Base-by-base conservation (phyloP, 2,888 invertebrate genomes). In the Ethmia dodecea region DNA sequence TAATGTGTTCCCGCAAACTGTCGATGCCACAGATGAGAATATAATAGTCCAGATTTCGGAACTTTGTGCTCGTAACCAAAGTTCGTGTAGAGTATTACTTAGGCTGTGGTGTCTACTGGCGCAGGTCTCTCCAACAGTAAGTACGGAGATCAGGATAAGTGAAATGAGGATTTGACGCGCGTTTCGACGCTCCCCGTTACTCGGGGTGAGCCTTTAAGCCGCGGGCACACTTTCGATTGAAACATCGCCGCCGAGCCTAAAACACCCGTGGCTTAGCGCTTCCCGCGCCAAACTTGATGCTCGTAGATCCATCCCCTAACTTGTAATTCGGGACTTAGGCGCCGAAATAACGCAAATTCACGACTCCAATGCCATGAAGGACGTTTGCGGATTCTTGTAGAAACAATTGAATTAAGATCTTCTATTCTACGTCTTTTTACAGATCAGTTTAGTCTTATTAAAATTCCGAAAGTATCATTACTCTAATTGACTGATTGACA, bases 291-390 rank as follows among this genome's bases (percentile, higher is more conserved):
- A 64, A 71, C 73, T 76, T 69, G 72, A 75, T 76, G n/a, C n/a
- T n/a, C n/a, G n/a, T n/a, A n/a, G n/a, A 72, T 71, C 62, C 74
- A 64, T 66, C 74, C 72, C 65, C 76, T 64, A 74, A 83, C 74
- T 81, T 76, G 77, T 72, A 74, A 79, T 79, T 77, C 64, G 64
- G 65, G 71, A 70, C 66, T 77, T 70, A 73, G 66, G 70, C 75
- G 76, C 75, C 68, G 72, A 77, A 79, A 74, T 80, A 73, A 80
- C 64, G 74, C 76, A 75, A 78, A 79, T 81, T 81, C 78, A 58
- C 79, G 61, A 75, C 63, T 66, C 56, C 44, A 44, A 42, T 41
- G 39, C 41, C 32, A 49, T 46, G 50, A 48, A 49, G 54, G 55
- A 51, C 49, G 51, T 57, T 59, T 49, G 55, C 44, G 52, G 62